phyloP scores from a whole-genome alignment of 1,140 invertebrate genomes.

The Sycophaga agraensis region DNA sequence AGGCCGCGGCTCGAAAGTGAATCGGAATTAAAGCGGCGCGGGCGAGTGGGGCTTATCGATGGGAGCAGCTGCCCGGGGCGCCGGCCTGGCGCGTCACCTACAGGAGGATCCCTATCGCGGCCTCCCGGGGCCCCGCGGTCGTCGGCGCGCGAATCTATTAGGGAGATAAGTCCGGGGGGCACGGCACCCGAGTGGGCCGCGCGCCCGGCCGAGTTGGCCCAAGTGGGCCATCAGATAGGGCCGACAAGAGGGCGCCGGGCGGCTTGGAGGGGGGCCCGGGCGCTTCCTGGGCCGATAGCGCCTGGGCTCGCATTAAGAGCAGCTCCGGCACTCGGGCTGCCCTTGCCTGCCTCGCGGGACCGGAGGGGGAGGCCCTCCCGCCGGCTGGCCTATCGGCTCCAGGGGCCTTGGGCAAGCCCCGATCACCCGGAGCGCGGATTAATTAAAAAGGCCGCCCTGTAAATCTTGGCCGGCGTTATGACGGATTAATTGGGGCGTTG shows the following conservation, averaged over 20 bases:
- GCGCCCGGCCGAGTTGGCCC: neutral
- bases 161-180: conserved; percentile 26
- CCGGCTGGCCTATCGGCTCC: neutral
- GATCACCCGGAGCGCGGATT: no score
- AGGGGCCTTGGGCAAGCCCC: no score
- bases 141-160: conserved; percentile 23
- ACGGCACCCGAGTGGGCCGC: neutral
- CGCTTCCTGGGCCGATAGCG: no score
- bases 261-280: neutral
- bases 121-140: neutral
- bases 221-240: conserved; percentile 24
- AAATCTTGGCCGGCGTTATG: conserved; percentile 15
- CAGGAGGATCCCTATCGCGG: neutral
- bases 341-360: no score
- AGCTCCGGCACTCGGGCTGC: no score
- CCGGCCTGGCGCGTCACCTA: no score
- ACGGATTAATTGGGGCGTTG: conserved; percentile 24
- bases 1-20: neutral
- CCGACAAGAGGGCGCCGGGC: neutral
- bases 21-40: no score
- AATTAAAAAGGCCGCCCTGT: no score
- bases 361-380: neutral
- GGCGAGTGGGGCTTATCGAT: no score
- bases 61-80: no score
- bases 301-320: no score